These are phyloP conservation scores for Mesorhabditis belari DNA, from an alignment of 2,888 invertebrate genomes.

Conservation along the genomic window DNA sequence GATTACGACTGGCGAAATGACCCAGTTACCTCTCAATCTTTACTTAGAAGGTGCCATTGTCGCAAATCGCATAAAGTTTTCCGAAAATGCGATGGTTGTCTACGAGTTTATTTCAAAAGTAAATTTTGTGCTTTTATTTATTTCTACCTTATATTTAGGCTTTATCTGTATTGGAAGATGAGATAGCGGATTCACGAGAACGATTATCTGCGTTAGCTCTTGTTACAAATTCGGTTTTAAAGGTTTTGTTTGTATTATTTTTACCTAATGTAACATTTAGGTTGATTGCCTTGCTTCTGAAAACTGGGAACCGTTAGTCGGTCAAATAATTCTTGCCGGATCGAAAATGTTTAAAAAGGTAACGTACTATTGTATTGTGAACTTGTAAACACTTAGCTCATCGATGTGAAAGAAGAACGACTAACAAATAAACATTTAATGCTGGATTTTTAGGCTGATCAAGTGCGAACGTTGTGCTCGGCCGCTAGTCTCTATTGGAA, in stretches of 20 bases:
- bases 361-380: not conserved
- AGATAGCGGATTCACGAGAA: constrained; percentile 28
- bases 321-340: constrained; percentile 89
- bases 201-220: constrained; percentile 27
- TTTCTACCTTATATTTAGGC: constrained; percentile 8
- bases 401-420: no score
- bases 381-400: not conserved
- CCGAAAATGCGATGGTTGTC: constrained; percentile 89
- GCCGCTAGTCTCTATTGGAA: constrained; percentile 89
- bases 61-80: constrained; percentile 62
- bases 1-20: constrained; percentile 80
- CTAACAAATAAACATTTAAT: no score
- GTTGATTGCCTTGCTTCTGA: constrained; percentile 64
- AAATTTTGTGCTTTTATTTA: not conserved
- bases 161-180: constrained; percentile 34
- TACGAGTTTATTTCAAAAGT: constrained; percentile 77
- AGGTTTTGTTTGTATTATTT: constrained; percentile 3
- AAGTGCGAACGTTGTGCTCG: constrained; percentile 68
- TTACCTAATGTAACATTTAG: not conserved
- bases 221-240: constrained; percentile 17
- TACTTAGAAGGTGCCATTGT: constrained; percentile 84
- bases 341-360: constrained; percentile 85
- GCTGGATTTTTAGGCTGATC: constrained; percentile 63
- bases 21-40: constrained; percentile 82
- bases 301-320: constrained; percentile 89